Conservation (phyloP, 2,888 invertebrate genomes). For the Beris morrisii region DNA sequence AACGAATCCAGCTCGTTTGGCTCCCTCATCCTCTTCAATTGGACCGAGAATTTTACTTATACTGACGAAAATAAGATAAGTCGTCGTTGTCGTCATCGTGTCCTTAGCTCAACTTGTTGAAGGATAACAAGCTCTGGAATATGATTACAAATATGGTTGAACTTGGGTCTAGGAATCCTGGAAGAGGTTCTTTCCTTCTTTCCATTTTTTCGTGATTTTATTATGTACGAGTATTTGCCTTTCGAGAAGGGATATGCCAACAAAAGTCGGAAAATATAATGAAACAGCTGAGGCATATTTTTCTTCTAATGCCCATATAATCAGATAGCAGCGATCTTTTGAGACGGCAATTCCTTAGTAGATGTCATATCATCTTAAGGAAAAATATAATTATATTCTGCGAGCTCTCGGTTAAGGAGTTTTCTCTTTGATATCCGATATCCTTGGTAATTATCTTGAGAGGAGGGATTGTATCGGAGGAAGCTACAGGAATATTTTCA, state of each 20-base stretch:
- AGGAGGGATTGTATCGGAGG: constrained; percentile 14
- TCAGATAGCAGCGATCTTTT: constrained; percentile 23
- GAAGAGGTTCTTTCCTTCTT: constrained; percentile 6
- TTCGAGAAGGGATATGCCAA: constrained; percentile 9
- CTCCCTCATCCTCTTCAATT: not conserved
- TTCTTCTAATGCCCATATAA: constrained; percentile 22
- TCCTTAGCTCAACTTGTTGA: constrained; percentile 33
- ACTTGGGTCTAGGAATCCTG: not conserved
- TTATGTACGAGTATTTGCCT: not conserved
- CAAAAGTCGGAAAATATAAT: constrained; percentile 8
- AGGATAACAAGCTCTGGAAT: constrained; percentile 29
- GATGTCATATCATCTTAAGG: constrained; percentile 17
- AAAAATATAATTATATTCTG: constrained; percentile 17
- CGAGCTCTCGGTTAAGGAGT: constrained; percentile 13
- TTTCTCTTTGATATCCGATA: constrained; percentile 29
- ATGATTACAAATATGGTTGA: constrained; percentile 11
- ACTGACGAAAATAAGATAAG: constrained; percentile 10
- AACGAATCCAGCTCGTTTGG: constrained; percentile 5
- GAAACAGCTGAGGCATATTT: constrained; percentile 32
- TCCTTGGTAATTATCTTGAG: constrained; percentile 29
- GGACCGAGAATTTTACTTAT: not conserved
- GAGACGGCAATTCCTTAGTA: constrained; percentile 2
- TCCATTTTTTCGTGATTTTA: constrained; percentile 1
- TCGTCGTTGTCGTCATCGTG: constrained; percentile 11
- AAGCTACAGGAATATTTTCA: constrained; percentile 13